These are phyloP conservation scores for Addax nasomaculatus DNA, from an alignment of 2,113 vertebrate species.

Conservation along the genomic window DNA sequence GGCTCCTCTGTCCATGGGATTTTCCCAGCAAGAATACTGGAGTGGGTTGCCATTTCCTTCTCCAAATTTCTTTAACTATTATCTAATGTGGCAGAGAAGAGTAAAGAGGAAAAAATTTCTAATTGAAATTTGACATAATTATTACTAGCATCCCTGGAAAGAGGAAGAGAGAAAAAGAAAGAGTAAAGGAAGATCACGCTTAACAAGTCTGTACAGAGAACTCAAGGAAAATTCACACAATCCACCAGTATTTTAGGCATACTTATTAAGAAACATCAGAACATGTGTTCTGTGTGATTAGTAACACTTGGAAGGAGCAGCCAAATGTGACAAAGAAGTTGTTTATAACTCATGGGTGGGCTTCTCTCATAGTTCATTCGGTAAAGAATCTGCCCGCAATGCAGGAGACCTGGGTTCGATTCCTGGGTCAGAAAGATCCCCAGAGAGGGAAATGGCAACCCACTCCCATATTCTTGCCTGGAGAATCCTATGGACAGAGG, in stretches of 20 bases:
- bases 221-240: background rate
- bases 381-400: background rate
- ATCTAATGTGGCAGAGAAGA: background rate
- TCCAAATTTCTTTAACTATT: background rate
- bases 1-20: background rate
- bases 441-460: background rate
- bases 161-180: background rate
- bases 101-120: background rate
- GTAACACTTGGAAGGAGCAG: background rate
- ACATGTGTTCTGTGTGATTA: background rate
- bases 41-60: background rate
- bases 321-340: background rate
- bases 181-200: background rate
- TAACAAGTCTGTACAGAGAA: background rate
- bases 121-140: background rate
- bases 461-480: background rate
- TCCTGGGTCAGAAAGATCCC: background rate
- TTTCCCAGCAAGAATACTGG: background rate
- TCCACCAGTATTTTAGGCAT: background rate
- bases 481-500: background rate
- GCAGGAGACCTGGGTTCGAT: background rate
- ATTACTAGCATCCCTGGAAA: background rate
- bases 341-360: background rate
- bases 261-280: background rate
- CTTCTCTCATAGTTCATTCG: background rate